Conservation (phyloP, 2,113 vertebrate species). For the Osmerus mordax region DNA sequence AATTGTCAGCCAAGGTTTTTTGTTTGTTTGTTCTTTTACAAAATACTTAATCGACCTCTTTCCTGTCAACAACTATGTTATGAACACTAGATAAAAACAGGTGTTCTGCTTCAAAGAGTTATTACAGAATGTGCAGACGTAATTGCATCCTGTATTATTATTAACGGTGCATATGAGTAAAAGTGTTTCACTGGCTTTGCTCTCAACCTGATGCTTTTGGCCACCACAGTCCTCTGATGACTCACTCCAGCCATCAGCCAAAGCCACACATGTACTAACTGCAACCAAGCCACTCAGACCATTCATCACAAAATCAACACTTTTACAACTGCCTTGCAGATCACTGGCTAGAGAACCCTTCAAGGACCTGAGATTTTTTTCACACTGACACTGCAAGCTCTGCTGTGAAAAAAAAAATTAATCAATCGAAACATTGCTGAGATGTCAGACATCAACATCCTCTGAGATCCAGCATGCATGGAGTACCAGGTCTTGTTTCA, state of each 20-base stretch:
- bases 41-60: constrained; percentile 14
- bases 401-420: not conserved
- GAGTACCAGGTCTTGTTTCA: not conserved
- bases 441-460: constrained; percentile 15
- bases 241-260: constrained; percentile 11
- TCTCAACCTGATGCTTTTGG: constrained; percentile 8
- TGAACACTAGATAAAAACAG: constrained; percentile 18
- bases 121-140: constrained; percentile 30
- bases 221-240: constrained; percentile 1
- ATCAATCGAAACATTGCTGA: not conserved
- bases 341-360: not conserved
- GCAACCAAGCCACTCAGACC: not conserved
- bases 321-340: not conserved
- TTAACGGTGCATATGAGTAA: constrained; percentile 1
- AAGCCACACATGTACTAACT: not conserved
- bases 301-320: constrained; percentile 8
- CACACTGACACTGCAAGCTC: not conserved
- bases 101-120: constrained; percentile 34
- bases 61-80: not conserved
- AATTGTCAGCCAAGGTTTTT: not conserved
- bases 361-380: not conserved
- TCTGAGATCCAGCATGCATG: not conserved
- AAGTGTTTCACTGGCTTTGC: constrained; percentile 1
- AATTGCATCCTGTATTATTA: constrained; percentile 44
- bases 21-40: constrained; percentile 10